These are phyloP conservation scores for Oreamnos americanus DNA, from an alignment of 2,113 vertebrate genomes.

Conservation along the genomic window DNA sequence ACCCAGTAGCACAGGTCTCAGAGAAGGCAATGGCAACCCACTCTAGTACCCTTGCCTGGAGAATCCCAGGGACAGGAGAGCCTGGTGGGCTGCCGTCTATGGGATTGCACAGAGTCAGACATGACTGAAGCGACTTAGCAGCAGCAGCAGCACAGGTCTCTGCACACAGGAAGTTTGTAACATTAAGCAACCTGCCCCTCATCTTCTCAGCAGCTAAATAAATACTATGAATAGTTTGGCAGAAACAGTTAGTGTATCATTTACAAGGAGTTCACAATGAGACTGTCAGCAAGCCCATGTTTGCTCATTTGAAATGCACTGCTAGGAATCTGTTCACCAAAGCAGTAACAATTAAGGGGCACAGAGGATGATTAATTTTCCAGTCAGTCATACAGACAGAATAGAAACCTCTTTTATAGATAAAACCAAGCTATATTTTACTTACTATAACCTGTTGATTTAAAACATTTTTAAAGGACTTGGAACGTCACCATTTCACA, in stretches of 20 bases:
- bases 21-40: not conserved
- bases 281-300: not conserved
- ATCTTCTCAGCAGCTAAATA: slow-evolving; percentile 31
- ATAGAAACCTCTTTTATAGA: not conserved
- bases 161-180: not conserved
- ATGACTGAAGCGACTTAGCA: not conserved
- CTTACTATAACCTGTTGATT: not conserved
- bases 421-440: not conserved
- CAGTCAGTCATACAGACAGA: not conserved
- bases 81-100: not conserved
- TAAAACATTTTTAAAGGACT: slow-evolving; percentile 29
- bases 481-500: not conserved
- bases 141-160: not conserved
- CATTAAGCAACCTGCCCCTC: not conserved
- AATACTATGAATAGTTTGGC: not conserved
- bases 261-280: not conserved
- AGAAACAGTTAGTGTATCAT: not conserved
- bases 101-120: not conserved
- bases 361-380: not conserved
- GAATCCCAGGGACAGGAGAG: not conserved
- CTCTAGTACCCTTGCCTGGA: not conserved
- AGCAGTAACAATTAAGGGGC: not conserved
- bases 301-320: slow-evolving; percentile 34
- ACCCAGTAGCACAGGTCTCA: not conserved
- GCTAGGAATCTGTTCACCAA: slow-evolving; percentile 34